A percentile compares a stretch with the other conserved stretches of the same genome.
Conservation (phyloP, 2,113 vertebrate species). For the Hippocampus guttulatus region DNA sequence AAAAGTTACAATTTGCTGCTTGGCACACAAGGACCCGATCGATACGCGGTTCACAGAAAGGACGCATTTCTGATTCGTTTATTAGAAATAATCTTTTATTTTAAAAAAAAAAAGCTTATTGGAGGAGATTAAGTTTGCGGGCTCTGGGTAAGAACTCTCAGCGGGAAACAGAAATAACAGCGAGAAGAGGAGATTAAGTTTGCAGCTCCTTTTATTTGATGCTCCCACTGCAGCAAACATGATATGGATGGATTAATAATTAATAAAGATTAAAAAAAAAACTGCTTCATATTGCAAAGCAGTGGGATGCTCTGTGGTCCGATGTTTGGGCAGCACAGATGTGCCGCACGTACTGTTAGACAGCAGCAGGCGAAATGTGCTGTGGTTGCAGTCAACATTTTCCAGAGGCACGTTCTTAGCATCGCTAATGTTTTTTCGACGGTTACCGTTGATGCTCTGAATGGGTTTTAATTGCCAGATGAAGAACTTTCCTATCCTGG, state of each 20-base stretch:
- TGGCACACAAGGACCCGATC: neutral
- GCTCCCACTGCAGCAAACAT: conserved; percentile 8
- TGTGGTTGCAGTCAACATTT: conserved; percentile 2
- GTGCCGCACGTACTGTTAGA: neutral
- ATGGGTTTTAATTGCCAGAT: neutral
- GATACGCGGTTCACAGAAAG: neutral
- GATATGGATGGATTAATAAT: conserved; percentile 9
- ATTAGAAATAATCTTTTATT: neutral
- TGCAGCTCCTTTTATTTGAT: neutral
- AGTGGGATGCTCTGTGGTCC: neutral
- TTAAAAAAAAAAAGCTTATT: neutral
- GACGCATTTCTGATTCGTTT: neutral
- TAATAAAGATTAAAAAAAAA: conserved; percentile 5
- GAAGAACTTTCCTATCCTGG: neutral
- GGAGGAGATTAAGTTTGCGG: conserved; percentile 1
- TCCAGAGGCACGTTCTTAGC: neutral
- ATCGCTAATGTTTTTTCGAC: conserved; percentile 4
- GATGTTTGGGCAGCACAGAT: neutral
- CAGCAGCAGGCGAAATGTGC: neutral
- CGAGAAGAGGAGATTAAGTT: conserved; percentile 6
- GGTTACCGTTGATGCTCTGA: neutral
- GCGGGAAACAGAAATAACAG: neutral
- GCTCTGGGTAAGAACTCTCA: neutral
- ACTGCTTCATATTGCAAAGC: conserved; percentile 4
- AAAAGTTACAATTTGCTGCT: neutral